phyloP scores from a whole-genome alignment of 2,888 invertebrate species.

The Ophion ellenae region DNA sequence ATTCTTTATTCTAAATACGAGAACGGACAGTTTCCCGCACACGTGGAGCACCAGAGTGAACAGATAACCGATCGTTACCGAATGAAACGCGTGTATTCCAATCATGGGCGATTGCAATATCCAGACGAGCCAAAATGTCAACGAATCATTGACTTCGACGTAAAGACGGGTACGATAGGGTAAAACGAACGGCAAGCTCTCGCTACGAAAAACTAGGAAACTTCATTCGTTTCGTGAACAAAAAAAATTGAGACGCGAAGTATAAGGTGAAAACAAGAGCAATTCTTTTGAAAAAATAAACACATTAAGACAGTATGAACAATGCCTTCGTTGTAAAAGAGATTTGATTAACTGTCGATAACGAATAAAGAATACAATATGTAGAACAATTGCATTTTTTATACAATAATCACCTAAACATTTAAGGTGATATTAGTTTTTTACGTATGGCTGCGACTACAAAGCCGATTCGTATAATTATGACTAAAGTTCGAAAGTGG shows the following conservation, averaged over 20 bases:
- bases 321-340: background rate
- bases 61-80: conserved; percentile 48
- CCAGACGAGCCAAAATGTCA: conserved; percentile 53
- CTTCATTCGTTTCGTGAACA: conserved; percentile 5
- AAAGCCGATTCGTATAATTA: too few relatives aligned
- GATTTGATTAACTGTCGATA: background rate
- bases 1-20: conserved; percentile 50
- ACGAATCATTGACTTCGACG: conserved; percentile 43
- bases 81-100: conserved; percentile 45
- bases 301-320: background rate
- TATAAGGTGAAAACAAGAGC: too few relatives aligned
- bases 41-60: conserved; percentile 54
- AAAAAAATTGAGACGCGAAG: background rate
- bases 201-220: conserved; percentile 40
- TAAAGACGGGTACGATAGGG: conserved; percentile 48
- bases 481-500: too few relatives aligned
- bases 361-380: background rate
- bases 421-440: too few relatives aligned
- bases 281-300: too few relatives aligned
- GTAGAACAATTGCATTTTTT: background rate
- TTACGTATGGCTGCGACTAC: too few relatives aligned
- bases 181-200: conserved; percentile 47
- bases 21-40: conserved; percentile 54
- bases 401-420: too few relatives aligned
- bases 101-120: conserved; percentile 52